These are phyloP conservation scores for Diogma glabrata DNA, from an alignment of 2,888 invertebrate species.

Conservation along the genomic window DNA sequence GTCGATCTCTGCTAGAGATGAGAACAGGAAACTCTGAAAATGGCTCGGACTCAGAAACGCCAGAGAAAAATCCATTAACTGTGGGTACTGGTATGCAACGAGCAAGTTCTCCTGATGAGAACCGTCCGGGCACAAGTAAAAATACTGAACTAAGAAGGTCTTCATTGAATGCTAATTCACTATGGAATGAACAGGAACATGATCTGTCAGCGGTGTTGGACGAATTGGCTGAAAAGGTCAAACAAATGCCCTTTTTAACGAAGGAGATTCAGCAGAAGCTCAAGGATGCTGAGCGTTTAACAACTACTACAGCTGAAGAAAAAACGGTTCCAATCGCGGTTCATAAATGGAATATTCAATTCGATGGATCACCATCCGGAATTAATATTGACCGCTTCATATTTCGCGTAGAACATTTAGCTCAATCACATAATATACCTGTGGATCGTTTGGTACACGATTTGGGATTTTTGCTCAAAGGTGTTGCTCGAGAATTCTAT, in stretches of 20 bases:
- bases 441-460: background rate
- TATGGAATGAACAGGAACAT: too few species aligned
- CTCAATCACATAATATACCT: background rate
- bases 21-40: background rate
- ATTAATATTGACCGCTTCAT: background rate
- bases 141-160: too few species aligned
- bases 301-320: background rate
- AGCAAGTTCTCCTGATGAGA: background rate
- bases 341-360: background rate
- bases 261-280: background rate
- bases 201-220: background rate
- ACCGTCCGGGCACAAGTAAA: too few species aligned
- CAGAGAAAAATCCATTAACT: too few species aligned
- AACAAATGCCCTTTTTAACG: background rate
- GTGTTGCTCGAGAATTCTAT: background rate
- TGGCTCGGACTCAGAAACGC: background rate
- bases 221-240: background rate
- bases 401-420: background rate
- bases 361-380: background rate
- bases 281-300: background rate
- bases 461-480: background rate
- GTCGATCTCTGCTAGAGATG: background rate
- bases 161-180: too few species aligned
- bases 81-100: background rate
- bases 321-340: background rate